Evolutionary conservation across 2,113 vertebrate species (phyloP), one percentile per base, ranked within the genome.

Genomic region (Suricata suricatta): DNA sequence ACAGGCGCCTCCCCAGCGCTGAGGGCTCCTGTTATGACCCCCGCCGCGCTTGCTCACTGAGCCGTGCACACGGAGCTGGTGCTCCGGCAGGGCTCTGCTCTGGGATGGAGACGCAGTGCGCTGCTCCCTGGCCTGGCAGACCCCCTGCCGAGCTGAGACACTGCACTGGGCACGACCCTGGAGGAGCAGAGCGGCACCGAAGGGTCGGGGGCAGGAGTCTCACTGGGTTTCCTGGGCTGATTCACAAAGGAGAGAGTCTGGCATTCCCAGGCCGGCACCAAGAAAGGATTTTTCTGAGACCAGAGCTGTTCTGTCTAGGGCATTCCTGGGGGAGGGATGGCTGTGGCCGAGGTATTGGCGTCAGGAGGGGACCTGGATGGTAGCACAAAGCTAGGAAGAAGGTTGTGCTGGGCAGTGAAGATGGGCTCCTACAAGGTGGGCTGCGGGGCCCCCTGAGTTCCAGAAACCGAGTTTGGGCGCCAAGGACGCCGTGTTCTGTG

Each of bases 81-180:
- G 29, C 25, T 54, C 41, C 23, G 27, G 38, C 13, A 13, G 17
- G 63, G 31, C n/a, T 0, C 7, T 3, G 82, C 69, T 38, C 41
- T 13, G 44, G 63, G 25, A 29, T 2, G 2, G 0, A 17, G 4
- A 19, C 33, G 2, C 7, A 23, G 12, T 35, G 4, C 13, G 23
- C 38, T 5, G 2, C 47, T 2, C 1, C 3, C 38, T 33, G n/a
- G 11, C 14, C 44, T 21, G 21, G 63, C 8, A 2, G 47, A 17
- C 23, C 5, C 50, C 50, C 13, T 3, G 6, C 0, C 0, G 0
- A 5, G 2, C 27, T 23, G 14, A 1, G n/a, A 1, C 11, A 7
- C 57, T 3, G 14, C 19, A 8, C 47, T 0, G 0, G 21, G 14
- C 13, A 0, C 3, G 2, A 25, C 0, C 1, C 19, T 11, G 1